Evolutionary conservation across 2,888 invertebrate species (phyloP).

Genomic region (Coenonympha glycerion): DNA sequence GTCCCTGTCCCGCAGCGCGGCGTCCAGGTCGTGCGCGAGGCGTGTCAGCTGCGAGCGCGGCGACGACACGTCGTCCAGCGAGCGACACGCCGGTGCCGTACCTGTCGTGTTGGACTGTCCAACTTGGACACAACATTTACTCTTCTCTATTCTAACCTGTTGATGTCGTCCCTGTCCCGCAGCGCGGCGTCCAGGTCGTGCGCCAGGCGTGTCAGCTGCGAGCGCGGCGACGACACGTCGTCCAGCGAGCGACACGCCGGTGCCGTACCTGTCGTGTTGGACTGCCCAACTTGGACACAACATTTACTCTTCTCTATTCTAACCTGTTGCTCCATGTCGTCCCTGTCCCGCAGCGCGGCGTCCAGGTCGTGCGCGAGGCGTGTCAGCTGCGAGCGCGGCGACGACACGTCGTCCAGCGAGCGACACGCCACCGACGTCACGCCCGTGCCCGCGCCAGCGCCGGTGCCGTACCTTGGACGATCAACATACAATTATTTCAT

Average conservation of each 20-base stretch:
- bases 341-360: conserved; percentile 78
- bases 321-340: conserved; percentile 87
- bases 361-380: conserved; percentile 78
- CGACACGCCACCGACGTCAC: conserved; percentile 26
- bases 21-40: conserved; percentile 78
- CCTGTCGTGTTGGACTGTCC: too few species aligned
- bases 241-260: conserved; percentile 36
- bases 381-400: conserved; percentile 38
- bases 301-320: too few species aligned
- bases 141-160: too few species aligned
- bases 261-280: conserved; percentile 21
- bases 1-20: conserved; percentile 79
- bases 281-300: too few species aligned
- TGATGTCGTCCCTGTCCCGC: conserved; percentile 83
- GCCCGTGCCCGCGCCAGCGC: conserved; percentile 26
- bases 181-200: conserved; percentile 79
- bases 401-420: conserved; percentile 39
- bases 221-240: conserved; percentile 38
- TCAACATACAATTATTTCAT: background rate
- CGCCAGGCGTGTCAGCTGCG: conserved; percentile 57
- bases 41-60: conserved; percentile 44
- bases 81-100: conserved; percentile 31
- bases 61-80: conserved; percentile 39
- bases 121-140: too few species aligned
- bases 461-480: conserved; percentile 25